Conservation (phyloP, 2,888 invertebrate genomes). For the Epirrhoe tristata region DNA sequence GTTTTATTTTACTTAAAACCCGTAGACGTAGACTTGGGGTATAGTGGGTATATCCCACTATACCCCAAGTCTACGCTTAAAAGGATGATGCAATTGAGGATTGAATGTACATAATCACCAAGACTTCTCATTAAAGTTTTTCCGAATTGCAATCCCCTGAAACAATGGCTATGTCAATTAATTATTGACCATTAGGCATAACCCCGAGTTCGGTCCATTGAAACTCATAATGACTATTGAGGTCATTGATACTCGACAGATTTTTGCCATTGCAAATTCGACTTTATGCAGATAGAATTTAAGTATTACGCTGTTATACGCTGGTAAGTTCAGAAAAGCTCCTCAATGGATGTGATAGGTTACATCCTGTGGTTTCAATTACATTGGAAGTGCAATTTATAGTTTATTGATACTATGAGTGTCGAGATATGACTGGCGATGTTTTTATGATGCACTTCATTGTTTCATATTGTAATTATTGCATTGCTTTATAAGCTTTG, state of each 20-base stretch:
- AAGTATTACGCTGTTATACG: slow-evolving; percentile 39
- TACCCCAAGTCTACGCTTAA: too few species aligned
- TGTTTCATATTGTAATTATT: background rate
- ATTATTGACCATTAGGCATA: slow-evolving; percentile 42
- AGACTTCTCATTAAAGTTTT: slow-evolving; percentile 12
- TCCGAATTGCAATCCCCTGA: slow-evolving; percentile 13
- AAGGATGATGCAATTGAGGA: background rate
- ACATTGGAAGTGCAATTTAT: slow-evolving; percentile 70
- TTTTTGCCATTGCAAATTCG: slow-evolving; percentile 44
- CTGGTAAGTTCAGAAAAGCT: slow-evolving; percentile 67
- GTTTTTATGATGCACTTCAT: background rate
- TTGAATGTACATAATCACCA: background rate
- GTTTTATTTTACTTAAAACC: too few species aligned
- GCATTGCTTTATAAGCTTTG: background rate
- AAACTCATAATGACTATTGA: slow-evolving; percentile 59
- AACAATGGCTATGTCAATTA: slow-evolving; percentile 34
- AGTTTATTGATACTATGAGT: slow-evolving; percentile 61
- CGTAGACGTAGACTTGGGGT: too few species aligned
- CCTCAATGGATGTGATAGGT: slow-evolving; percentile 74
- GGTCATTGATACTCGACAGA: slow-evolving; percentile 62
- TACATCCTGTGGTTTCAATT: slow-evolving; percentile 81
- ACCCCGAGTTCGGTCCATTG: slow-evolving; percentile 55
- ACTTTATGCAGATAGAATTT: slow-evolving; percentile 46
- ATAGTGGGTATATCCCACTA: too few species aligned
- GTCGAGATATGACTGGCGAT: slow-evolving; percentile 6